Evolutionary conservation across 2,888 invertebrate species (phyloP), one percentile per base, ranked within the genome.

Genomic region (Lochmaea capreae): DNA sequence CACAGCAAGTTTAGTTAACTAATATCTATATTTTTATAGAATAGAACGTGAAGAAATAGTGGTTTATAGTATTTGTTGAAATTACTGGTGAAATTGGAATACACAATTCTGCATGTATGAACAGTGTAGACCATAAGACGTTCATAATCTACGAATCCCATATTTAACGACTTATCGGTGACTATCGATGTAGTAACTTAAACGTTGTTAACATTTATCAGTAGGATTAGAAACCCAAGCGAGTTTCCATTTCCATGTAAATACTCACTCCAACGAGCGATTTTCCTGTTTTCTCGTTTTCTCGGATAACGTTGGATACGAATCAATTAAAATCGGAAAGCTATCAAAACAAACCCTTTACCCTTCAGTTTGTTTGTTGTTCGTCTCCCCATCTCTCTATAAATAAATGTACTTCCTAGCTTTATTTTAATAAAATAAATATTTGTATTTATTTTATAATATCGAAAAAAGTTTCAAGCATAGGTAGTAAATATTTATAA

Each of bases 171-270:
- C 70, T 70, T 70, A 57, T 65, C 46, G 70, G 57, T 57, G 63
- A 65, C 63, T 65, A 69, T 49, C 42, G 68, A 59, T 52, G 69
- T 58, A 73, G 66, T 73, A 70, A 73, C 66, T 73, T 66, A 73
- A 70, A 61, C 70, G 73, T 61, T 73, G 69, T 73, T 71, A 73
- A 73, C 70, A 73, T 73, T 73, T 70, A 73, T 73, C 73, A 73
- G 46, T 58, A 61, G 73, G 73, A 73, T 73, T 73, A 70, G 70
- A 66, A 70, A 62, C 66, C 73, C 66, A 18, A 70, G 65, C 66
- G 73, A 61, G 66, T 70, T 69, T 70, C 69, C 69, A 73, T 73
- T 73, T 62, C 73, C 66, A 73, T 71, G 65, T 66, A 73, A 73
- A 69, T 69, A 69, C 65, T 73, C 66, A 8, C 33, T 46, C 8